phyloP scores from a whole-genome alignment of 1,140 invertebrate species.

The Alviniconcha marisindica region DNA sequence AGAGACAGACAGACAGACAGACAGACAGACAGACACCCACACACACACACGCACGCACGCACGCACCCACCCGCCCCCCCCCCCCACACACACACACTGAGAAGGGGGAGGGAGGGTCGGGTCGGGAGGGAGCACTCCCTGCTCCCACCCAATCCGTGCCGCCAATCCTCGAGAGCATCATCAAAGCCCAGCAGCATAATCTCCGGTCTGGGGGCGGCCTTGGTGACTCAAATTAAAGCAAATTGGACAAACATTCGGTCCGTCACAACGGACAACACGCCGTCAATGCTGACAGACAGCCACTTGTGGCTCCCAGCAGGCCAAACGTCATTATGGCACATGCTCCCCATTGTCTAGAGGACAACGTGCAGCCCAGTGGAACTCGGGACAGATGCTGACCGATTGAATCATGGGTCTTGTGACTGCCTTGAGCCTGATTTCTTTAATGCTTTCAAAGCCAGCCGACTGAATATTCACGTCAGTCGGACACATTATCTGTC shows the following conservation, averaged over 20 bases:
- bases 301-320: background rate
- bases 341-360: background rate
- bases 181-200: background rate
- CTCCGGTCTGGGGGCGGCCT: background rate
- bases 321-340: background rate
- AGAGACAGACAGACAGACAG: background rate
- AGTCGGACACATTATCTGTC: too few relatives aligned
- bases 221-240: conserved; percentile 5
- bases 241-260: conserved; percentile 6
- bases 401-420: background rate
- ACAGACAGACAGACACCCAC: background rate
- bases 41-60: background rate
- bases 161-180: background rate
- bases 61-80: too few relatives aligned
- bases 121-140: background rate
- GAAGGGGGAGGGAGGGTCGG: background rate
- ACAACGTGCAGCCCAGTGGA: background rate
- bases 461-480: too few relatives aligned
- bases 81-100: background rate
- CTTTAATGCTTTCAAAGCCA: too few relatives aligned
- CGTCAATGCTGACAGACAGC: background rate
- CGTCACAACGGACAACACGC: background rate
- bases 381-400: background rate
- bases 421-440: background rate
- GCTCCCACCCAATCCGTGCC: too few relatives aligned